These are phyloP conservation scores for Polymixis lichenea DNA, from an alignment of 2,888 invertebrate genomes.

Conservation along the genomic window DNA sequence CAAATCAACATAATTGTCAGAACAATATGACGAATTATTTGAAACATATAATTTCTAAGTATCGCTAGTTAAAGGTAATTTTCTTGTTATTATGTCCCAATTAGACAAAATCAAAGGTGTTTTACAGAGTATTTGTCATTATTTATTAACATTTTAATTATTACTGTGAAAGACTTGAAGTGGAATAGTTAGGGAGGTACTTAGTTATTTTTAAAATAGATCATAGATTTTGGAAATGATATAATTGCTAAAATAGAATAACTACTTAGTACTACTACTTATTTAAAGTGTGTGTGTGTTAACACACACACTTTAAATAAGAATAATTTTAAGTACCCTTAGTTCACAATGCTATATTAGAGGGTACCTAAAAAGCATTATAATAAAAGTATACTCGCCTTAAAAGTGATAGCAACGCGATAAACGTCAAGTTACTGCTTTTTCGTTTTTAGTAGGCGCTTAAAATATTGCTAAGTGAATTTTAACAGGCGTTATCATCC, in stretches of 20 bases:
- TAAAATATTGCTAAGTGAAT: conserved; percentile 54
- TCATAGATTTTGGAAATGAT: not conserved
- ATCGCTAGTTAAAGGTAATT: conserved; percentile 57
- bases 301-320: not conserved
- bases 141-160: conserved; percentile 55
- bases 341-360: conserved; percentile 14
- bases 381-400: conserved; percentile 30
- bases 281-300: no score
- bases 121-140: conserved; percentile 35
- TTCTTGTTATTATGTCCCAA: conserved; percentile 68
- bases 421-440: conserved; percentile 55
- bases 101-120: conserved; percentile 63
- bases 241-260: not conserved
- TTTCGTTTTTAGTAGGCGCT: conserved; percentile 53
- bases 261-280: no score
- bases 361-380: conserved; percentile 8
- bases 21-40: conserved; percentile 33
- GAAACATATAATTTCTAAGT: conserved; percentile 61
- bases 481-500: conserved; percentile 50
- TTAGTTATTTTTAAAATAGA: not conserved
- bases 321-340: not conserved
- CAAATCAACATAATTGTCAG: conserved; percentile 29
- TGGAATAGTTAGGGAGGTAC: conserved; percentile 4
- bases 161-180: conserved; percentile 5
- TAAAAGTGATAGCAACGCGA: conserved; percentile 43